phyloP scores from a whole-genome alignment of 2,797 vertebrate genomes.

The Calcarius lapponicus region DNA sequence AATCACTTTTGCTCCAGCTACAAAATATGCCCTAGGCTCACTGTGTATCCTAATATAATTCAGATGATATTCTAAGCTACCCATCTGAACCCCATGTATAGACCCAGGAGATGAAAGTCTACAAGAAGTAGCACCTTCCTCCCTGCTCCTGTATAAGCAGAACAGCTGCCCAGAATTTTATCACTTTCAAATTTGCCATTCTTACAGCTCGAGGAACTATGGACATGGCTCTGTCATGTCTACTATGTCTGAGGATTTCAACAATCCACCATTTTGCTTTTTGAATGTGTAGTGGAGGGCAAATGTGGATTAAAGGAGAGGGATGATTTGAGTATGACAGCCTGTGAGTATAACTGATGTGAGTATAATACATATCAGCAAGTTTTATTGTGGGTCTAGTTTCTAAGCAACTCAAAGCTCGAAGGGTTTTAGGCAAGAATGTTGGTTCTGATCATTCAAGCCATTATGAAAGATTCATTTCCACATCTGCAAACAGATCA shows the following conservation, averaged over 20 bases:
- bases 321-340: not conserved
- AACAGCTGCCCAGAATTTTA: not conserved
- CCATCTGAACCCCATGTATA: not conserved
- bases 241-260: not conserved
- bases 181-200: not conserved
- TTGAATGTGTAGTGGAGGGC: not conserved
- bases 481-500: not conserved
- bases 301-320: not conserved
- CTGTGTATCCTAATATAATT: not conserved
- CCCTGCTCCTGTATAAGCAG: not conserved
- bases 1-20: not conserved
- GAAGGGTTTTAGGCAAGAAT: not conserved
- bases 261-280: not conserved
- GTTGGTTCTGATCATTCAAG: not conserved
- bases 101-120: not conserved
- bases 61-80: not conserved
- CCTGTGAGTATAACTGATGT: not conserved
- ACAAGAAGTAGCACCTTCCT: not conserved
- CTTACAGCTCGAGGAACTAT: not conserved
- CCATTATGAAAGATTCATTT: not conserved
- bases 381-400: not conserved
- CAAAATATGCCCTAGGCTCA: not conserved
- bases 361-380: not conserved
- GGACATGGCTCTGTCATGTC: not conserved
- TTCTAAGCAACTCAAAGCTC: not conserved